These are phyloP conservation scores for Poeciliopsis occidentalis DNA, from an alignment of 2,113 vertebrate genomes.

Conservation along the genomic window DNA sequence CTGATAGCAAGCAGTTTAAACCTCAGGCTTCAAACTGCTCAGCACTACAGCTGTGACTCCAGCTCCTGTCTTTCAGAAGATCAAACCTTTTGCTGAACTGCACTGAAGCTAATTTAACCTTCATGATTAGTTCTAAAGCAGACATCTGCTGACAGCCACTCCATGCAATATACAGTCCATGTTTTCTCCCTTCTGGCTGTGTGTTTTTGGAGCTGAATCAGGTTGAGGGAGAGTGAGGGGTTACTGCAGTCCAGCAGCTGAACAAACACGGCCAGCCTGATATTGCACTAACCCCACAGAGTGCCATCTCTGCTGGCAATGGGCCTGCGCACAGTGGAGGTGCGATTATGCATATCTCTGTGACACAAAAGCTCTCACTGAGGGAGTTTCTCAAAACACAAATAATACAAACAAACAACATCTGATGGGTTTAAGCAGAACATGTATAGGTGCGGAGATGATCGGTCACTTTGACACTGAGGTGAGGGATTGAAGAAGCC, in stretches of 20 bases:
- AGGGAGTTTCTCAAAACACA: slow-evolving; percentile 32
- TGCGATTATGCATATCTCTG: slow-evolving; percentile 42
- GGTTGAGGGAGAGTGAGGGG: slow-evolving; percentile 62
- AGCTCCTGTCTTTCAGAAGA: not conserved
- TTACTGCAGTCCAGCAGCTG: slow-evolving; percentile 76
- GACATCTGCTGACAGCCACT: slow-evolving; percentile 11
- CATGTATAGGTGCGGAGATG: slow-evolving; percentile 21
- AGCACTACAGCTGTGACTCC: not conserved
- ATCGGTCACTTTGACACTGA: slow-evolving; percentile 8
- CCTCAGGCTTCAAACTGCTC: not conserved
- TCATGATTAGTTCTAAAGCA: slow-evolving; percentile 28
- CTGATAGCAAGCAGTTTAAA: not conserved
- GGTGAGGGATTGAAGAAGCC: not conserved
- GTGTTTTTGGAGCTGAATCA: slow-evolving; percentile 30
- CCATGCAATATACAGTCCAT: slow-evolving; percentile 24
- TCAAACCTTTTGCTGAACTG: slow-evolving; percentile 4
- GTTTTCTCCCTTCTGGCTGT: slow-evolving; percentile 10
- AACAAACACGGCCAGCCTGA: slow-evolving; percentile 73
- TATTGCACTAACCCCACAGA: slow-evolving; percentile 69
- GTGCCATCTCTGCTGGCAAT: slow-evolving; percentile 57
- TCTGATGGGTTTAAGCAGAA: slow-evolving; percentile 35
- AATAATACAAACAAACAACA: slow-evolving; percentile 26
- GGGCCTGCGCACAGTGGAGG: slow-evolving; percentile 29
- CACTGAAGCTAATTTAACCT: slow-evolving; percentile 13
- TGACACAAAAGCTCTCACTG: slow-evolving; percentile 42